Conservation (phyloP, 2,888 invertebrate species). For the Ditula angustiorana region DNA sequence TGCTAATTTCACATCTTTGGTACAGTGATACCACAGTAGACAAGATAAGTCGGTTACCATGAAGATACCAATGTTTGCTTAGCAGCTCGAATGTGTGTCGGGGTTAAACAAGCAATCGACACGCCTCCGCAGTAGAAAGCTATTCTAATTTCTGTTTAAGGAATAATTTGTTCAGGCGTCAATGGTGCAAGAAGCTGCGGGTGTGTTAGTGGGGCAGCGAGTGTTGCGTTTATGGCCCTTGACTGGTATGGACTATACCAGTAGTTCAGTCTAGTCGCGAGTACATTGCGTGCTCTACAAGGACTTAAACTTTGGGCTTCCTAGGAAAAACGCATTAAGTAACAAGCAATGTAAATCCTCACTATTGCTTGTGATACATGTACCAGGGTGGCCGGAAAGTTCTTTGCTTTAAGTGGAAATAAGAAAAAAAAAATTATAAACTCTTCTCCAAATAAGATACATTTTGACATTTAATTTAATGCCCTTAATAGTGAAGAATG, state of each 20-base stretch:
- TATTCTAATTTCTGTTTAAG: constrained; percentile 50
- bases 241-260: neutral
- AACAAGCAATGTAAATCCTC: too few species aligned
- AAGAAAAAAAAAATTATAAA: too few species aligned
- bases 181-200: constrained; percentile 48
- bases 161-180: constrained; percentile 50
- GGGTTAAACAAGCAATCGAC: constrained; percentile 37
- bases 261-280: neutral
- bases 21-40: neutral
- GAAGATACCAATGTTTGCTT: neutral
- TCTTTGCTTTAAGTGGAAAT: too few species aligned
- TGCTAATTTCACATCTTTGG: neutral
- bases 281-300: too few species aligned
- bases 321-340: too few species aligned
- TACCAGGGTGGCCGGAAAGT: too few species aligned
- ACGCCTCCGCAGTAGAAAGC: constrained; percentile 35
- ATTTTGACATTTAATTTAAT: too few species aligned
- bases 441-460: too few species aligned
- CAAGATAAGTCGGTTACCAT: neutral
- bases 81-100: constrained; percentile 25
- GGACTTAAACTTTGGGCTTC: too few species aligned
- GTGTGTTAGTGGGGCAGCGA: constrained; percentile 42
- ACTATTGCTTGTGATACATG: too few species aligned
- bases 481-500: too few species aligned
- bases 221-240: constrained; percentile 43